Base-by-base conservation (phyloP, 2,797 vertebrate genomes). In the Melanotaenia maccullochi region DNA sequence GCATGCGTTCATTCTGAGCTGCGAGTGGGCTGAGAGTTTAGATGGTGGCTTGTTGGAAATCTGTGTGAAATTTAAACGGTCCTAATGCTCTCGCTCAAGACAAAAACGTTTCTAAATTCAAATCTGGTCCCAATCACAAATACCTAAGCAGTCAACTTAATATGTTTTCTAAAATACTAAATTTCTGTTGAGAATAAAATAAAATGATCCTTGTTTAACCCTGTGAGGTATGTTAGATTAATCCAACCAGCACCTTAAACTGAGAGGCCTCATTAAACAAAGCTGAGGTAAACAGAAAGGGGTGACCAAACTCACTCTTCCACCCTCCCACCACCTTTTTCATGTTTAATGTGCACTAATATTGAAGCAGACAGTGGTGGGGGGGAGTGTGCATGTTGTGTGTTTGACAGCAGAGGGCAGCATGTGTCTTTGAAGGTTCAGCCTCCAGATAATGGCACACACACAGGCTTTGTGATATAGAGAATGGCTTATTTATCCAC, bases 331-430 rank as follows among this genome's bases (percentile, higher is more conserved):
- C 36, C 60, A 30, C 54, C 60, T 33, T 72, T 64, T 74, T 60
- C 33, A 71, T 68, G 16, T 72, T 71, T 77, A 73, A 73, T 57
- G 79, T 77, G 75, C 74, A 71, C 73, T 71, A 60, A 71, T 69
- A 75, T 66, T 52, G 61, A 62, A 79, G 75, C 64, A 56, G 55
- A 65, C 56, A n/a, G 66, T 5, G 54, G 38, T 44, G 44, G 35
- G 65, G 2, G 25, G 47, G 18, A 4, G 61, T 9, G 84, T 87
- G 85, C 78, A 78, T 73, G 83, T 75, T 68, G 75, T 63, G 76
- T 70, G 73, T 86, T 78, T 83, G 89, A 87, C 90, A 92, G 87
- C 82, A 91, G 86, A 90, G 88, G 89, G 88, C 90, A 90, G 89
- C 81, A 81, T 88, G 78, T 63, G 73, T 85, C 87, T 85, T 80